A percentile compares a stretch with the other conserved stretches of the same genome.
Evolutionary conservation across 2,888 invertebrate species (phyloP).

Genomic region (Sphaerophoria rueppellii): DNA sequence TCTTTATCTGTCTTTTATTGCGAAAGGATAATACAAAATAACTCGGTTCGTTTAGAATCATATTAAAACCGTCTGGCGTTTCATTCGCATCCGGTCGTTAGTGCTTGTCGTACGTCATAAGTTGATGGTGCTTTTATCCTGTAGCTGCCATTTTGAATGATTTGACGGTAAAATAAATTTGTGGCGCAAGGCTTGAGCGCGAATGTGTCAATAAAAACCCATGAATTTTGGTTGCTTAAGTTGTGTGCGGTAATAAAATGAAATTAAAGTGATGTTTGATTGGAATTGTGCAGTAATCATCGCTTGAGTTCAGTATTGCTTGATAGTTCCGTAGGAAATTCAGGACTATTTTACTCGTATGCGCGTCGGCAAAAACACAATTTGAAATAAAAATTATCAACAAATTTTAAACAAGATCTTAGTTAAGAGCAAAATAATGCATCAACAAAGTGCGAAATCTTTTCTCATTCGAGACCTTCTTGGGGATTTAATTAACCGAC

Average conservation of each 20-base stretch:
- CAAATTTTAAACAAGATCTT: neutral
- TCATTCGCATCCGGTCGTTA: constrained; percentile 62
- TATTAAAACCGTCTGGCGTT: constrained; percentile 49
- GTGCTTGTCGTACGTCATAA: constrained; percentile 51
- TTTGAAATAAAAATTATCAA: neutral
- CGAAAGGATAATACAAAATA: constrained; percentile 13
- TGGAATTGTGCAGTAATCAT: too few species aligned
- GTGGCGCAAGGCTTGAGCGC: constrained; percentile 44
- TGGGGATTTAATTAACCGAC: constrained; percentile 85
- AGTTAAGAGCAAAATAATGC: constrained; percentile 78
- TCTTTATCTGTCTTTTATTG: neutral
- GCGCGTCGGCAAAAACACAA: too few species aligned
- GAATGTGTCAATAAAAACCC: neutral
- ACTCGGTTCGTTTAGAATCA: constrained; percentile 18
- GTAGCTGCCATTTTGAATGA: constrained; percentile 70
- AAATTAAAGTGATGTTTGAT: neutral
- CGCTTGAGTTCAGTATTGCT: too few species aligned
- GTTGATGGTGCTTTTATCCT: constrained; percentile 52
- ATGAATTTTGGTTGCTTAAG: too few species aligned
- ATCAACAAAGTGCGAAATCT: constrained; percentile 87
- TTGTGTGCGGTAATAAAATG: constrained; percentile 12
- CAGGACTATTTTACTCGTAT: too few species aligned
- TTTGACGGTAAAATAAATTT: constrained; percentile 72
- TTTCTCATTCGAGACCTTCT: constrained; percentile 93
- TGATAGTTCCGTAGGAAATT: too few species aligned